Conservation (phyloP, 2,888 invertebrate genomes). For the Lordiphosa fenestrarum region DNA sequence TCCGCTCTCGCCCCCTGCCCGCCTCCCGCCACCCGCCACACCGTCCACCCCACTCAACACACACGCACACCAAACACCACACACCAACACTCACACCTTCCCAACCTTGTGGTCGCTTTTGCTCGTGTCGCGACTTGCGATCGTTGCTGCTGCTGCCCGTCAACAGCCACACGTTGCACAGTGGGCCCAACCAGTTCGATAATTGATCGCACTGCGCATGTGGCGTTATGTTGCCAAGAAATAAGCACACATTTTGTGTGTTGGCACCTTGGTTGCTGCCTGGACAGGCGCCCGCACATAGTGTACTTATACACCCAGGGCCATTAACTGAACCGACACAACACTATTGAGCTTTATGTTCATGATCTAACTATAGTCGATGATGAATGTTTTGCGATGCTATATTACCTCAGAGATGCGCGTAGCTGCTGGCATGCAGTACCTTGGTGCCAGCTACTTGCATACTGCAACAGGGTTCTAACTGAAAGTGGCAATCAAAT, state of each 20-base stretch:
- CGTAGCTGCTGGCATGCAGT: too few relatives aligned
- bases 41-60: slow-evolving; percentile 14
- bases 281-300: too few relatives aligned
- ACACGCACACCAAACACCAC: slow-evolving; percentile 13
- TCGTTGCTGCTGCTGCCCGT: slow-evolving; percentile 40
- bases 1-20: slow-evolving; percentile 9
- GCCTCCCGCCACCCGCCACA: slow-evolving; percentile 17
- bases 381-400: too few relatives aligned
- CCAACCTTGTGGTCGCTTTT: slow-evolving; percentile 46
- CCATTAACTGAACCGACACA: too few relatives aligned
- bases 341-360: too few relatives aligned
- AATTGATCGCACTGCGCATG: slow-evolving; percentile 53
- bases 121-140: slow-evolving; percentile 66
- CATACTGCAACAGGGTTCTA: too few relatives aligned
- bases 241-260: background rate
- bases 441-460: too few relatives aligned
- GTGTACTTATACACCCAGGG: too few relatives aligned
- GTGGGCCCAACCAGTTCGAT: slow-evolving; percentile 42
- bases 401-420: too few relatives aligned
- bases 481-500: too few relatives aligned
- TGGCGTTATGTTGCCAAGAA: slow-evolving; percentile 54
- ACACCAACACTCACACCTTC: slow-evolving; percentile 48
- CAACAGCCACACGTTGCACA: slow-evolving; percentile 71
- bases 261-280: too few relatives aligned
- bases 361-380: too few relatives aligned